These are phyloP conservation scores for Hirtodrosophila duncani DNA, from an alignment of 2,888 invertebrate genomes.

Conservation along the genomic window DNA sequence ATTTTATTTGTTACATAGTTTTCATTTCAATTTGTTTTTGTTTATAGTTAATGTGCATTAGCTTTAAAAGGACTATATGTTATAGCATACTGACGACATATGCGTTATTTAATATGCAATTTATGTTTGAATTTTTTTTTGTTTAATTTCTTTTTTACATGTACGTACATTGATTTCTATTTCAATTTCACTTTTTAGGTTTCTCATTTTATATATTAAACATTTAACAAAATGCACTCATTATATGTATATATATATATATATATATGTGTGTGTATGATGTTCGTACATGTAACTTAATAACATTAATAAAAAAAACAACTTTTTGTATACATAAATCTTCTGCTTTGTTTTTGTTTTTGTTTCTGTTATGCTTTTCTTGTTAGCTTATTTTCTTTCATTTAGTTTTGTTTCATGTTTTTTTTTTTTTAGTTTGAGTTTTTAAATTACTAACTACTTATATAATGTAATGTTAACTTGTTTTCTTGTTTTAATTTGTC, in stretches of 20 bases:
- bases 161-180: conserved; percentile 17
- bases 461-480: conserved; percentile 77
- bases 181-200: conserved; percentile 31
- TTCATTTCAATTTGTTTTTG: conserved; percentile 24
- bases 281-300: conserved; percentile 50
- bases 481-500: conserved; percentile 77
- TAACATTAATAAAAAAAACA: conserved; percentile 62
- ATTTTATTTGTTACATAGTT: conserved; percentile 34
- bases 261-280: conserved; percentile 23
- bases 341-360: conserved; percentile 8
- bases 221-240: conserved; percentile 55
- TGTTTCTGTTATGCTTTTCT: conserved; percentile 24
- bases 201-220: conserved; percentile 44
- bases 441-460: conserved; percentile 77
- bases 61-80: conserved; percentile 21
- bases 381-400: conserved; percentile 17
- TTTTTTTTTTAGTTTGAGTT: conserved; percentile 44
- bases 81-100: conserved; percentile 1
- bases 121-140: conserved; percentile 32
- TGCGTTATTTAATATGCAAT: conserved; percentile 8
- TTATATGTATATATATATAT: conserved; percentile 22
- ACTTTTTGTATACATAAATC: conserved; percentile 56
- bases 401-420: conserved; percentile 38
- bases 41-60: conserved; percentile 30
- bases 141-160: conserved; percentile 35